Evolutionary conservation across 2,797 vertebrate genomes (phyloP), one percentile per base, ranked within the genome.

Genomic region (Rhinophrynus dorsalis): DNA sequence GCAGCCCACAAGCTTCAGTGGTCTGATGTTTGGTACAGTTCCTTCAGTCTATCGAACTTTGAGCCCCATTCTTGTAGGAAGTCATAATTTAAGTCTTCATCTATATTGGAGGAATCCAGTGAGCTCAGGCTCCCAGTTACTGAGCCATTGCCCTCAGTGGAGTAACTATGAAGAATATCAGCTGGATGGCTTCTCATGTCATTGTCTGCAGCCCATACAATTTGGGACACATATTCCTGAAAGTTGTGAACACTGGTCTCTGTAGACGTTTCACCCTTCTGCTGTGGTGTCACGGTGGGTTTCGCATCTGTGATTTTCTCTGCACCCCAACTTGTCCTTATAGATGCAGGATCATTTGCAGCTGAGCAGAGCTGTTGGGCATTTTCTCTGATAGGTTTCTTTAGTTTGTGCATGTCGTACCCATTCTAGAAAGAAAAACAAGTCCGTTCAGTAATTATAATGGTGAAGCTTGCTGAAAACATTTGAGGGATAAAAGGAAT

Each of bases 381-480:
- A 47, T 88, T 93, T 79, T 80, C 89, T 73, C 88, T 87, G 65
- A 92, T 82, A 0, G 92, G 91, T 52, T 92, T 91, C 87, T 93
- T 94, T 84, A 93, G 69, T 84, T 93, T 91, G 0, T 90, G 89
- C 85, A 93, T 92, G 82, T 95, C 66, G 0, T 94, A 95, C 9
- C 87, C 91, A 18, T 91, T 92, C 94, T 96, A 76, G 2, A 67
- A 68, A 47, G 24, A 69, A 35, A 74, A 74, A 67, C 47, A 26
- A 6, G 44, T 47, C 17, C n/a, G n/a, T n/a, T n/a, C n/a, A n/a
- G n/a, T n/a, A n/a, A n/a, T n/a, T n/a, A n/a, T n/a, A n/a, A n/a
- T n/a, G n/a, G n/a, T n/a, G n/a, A n/a, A n/a, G n/a, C n/a, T n/a
- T n/a, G n/a, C n/a, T n/a, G n/a, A n/a, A n/a, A n/a, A n/a, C n/a